A percentile compares a stretch with the other conserved stretches of the same genome.
Evolutionary conservation across 1,140 invertebrate genomes (phyloP).

Genomic region (Eupeodes corollae): DNA sequence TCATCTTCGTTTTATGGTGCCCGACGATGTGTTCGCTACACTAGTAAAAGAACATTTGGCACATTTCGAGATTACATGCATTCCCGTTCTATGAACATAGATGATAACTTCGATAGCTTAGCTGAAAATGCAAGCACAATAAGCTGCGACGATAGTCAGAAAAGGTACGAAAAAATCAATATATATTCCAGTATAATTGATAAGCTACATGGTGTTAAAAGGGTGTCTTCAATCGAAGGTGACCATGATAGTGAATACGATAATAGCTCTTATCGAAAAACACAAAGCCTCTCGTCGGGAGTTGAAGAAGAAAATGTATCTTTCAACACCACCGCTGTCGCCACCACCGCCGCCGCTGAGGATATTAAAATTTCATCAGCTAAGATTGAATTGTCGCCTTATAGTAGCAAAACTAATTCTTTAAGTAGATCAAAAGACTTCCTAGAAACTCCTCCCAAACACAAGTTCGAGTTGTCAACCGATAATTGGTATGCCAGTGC

Average conservation of each 20-base stretch:
- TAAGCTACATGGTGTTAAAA: slow-evolving; percentile 17
- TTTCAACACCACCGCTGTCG: slow-evolving; percentile 5
- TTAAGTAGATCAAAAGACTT: slow-evolving; percentile 23
- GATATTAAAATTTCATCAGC: slow-evolving; percentile 26
- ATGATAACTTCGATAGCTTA: slow-evolving; percentile 16
- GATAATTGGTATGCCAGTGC: slow-evolving; percentile 52
- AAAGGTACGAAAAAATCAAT: slow-evolving; percentile 24
- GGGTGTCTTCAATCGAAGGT: slow-evolving; percentile 14
- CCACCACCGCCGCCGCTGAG: slow-evolving; percentile 12
- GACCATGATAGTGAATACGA: slow-evolving; percentile 5
- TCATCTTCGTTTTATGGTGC: slow-evolving; percentile 34
- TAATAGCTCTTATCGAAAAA: too few relatives aligned
- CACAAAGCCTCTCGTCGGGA: background rate
- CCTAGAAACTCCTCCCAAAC: slow-evolving; percentile 29
- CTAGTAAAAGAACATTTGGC: slow-evolving; percentile 30
- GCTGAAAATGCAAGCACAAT: slow-evolving; percentile 27
- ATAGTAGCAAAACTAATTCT: slow-evolving; percentile 15
- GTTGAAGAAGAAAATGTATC: too few relatives aligned
- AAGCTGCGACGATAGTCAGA: slow-evolving; percentile 26
- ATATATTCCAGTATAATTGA: slow-evolving; percentile 20
- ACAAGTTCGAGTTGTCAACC: slow-evolving; percentile 39
- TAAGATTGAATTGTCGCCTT: slow-evolving; percentile 13
- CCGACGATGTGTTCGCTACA: slow-evolving; percentile 31
- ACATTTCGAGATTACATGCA: slow-evolving; percentile 33
- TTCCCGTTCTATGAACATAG: slow-evolving; percentile 26